phyloP scores from a whole-genome alignment of 2,113 vertebrate genomes.

The Girardinichthys multiradiatus region DNA sequence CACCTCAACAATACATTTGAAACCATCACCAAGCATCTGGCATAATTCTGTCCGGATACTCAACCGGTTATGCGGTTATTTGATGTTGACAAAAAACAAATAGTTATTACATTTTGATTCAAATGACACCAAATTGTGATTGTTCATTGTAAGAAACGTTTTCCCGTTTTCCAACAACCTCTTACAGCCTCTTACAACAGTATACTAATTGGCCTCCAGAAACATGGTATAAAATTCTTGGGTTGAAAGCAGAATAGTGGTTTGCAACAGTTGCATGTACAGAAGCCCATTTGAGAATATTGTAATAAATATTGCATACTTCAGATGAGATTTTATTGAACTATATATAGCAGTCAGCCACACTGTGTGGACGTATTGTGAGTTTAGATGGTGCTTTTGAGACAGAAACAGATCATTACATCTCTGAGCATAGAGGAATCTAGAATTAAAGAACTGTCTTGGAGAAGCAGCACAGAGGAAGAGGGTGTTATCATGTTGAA shows the following conservation, averaged over 20 bases:
- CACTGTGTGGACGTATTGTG: conserved; percentile 44
- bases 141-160: background rate
- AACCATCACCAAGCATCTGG: too few relatives aligned
- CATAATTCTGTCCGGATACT: too few relatives aligned
- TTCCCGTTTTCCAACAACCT: background rate
- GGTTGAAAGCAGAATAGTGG: conserved; percentile 13
- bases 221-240: background rate
- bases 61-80: too few relatives aligned
- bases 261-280: conserved; percentile 44
- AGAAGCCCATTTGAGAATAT: conserved; percentile 39
- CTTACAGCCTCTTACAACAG: too few relatives aligned
- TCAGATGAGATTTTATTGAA: conserved; percentile 66
- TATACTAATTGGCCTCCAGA: background rate
- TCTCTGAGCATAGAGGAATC: conserved; percentile 55
- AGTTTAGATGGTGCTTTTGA: conserved; percentile 47
- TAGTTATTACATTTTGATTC: too few relatives aligned
- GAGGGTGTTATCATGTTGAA: conserved; percentile 59
- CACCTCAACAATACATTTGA: too few relatives aligned
- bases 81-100: too few relatives aligned
- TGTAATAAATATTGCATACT: conserved; percentile 64
- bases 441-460: conserved; percentile 55
- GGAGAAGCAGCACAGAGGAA: conserved; percentile 49
- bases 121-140: too few relatives aligned
- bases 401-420: conserved; percentile 52
- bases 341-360: conserved; percentile 56